These are phyloP conservation scores for Ivindomyrus marchei DNA, from an alignment of 2,113 vertebrate genomes.

Conservation along the genomic window DNA sequence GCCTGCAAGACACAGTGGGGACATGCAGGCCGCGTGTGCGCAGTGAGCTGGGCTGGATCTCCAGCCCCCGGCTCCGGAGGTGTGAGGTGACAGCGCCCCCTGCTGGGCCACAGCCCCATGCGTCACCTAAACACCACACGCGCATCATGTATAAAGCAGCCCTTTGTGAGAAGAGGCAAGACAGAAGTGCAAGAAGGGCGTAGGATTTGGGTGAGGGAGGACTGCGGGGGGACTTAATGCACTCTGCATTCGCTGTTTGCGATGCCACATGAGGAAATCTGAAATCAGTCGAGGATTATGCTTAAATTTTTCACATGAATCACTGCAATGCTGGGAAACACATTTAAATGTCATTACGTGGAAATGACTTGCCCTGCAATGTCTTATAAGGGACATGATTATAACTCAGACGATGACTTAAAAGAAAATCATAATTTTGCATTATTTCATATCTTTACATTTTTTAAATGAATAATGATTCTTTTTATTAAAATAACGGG, in stretches of 20 bases:
- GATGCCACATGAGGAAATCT: not conserved
- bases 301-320: not conserved
- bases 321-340: not conserved
- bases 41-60: not conserved
- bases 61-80: not conserved
- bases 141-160: not conserved
- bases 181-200: not conserved
- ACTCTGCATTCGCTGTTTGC: not conserved
- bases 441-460: not conserved
- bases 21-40: not conserved
- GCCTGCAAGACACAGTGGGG: not conserved
- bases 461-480: not conserved
- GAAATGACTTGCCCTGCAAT: not conserved
- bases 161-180: not conserved
- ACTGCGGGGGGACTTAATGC: not conserved
- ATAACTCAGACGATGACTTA: not conserved
- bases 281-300: not conserved
- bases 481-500: not conserved
- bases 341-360: constrained; percentile 14
- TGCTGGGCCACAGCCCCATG: not conserved
- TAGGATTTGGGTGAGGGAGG: not conserved
- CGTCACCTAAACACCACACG: not conserved
- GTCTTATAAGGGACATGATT: not conserved
- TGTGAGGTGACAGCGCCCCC: not conserved
- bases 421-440: not conserved